These are phyloP conservation scores for Oreotrochilus melanogaster DNA, from an alignment of 2,113 vertebrate genomes.

Conservation along the genomic window DNA sequence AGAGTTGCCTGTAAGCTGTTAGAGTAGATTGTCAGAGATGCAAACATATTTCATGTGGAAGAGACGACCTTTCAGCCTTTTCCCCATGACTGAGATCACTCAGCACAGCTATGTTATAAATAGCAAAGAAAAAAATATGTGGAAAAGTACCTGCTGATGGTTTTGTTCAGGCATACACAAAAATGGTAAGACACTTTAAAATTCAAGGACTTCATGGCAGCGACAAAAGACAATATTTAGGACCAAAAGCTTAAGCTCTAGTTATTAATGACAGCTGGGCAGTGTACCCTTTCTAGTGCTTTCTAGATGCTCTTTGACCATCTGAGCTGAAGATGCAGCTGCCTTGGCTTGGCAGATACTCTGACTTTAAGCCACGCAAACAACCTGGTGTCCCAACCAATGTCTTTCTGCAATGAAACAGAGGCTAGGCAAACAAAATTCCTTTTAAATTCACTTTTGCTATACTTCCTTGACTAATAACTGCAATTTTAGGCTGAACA, in stretches of 20 bases:
- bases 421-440: not conserved
- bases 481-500: not conserved
- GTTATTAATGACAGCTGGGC: not conserved
- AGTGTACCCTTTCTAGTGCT: not conserved
- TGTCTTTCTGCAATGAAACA: not conserved
- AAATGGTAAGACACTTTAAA: not conserved
- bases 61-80: not conserved
- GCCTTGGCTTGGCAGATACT: not conserved
- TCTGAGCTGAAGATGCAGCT: not conserved
- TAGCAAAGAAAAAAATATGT: not conserved
- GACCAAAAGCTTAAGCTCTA: not conserved
- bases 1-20: not conserved
- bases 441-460: not conserved
- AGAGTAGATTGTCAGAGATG: not conserved
- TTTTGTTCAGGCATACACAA: not conserved
- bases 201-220: not conserved
- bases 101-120: not conserved
- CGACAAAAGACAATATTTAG: not conserved
- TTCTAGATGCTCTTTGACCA: not conserved
- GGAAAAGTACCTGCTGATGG: not conserved
- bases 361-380: not conserved
- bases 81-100: not conserved
- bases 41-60: not conserved
- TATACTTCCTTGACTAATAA: not conserved
- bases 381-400: not conserved